phyloP scores from a whole-genome alignment of 2,888 invertebrate species.

The Ellobium chinense region DNA sequence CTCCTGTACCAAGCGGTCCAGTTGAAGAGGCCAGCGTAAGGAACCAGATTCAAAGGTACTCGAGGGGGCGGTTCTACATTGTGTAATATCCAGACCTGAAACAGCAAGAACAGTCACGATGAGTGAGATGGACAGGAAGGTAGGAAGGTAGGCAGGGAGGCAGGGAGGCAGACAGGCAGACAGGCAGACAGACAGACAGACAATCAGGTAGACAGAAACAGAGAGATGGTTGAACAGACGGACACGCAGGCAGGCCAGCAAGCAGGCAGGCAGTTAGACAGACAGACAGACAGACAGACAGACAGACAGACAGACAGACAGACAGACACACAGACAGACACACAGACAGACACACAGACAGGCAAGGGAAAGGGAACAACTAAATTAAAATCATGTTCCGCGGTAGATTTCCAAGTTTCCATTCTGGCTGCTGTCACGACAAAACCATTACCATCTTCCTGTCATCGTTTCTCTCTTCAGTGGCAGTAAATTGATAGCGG shows the following conservation, averaged over 20 bases:
- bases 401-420: no score
- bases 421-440: no score
- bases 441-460: no score
- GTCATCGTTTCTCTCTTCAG: no score
- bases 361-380: no score
- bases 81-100: slow-evolving; percentile 64
- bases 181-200: neutral
- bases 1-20: slow-evolving; percentile 65
- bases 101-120: slow-evolving; percentile 9
- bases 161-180: neutral
- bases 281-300: neutral
- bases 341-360: neutral
- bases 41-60: slow-evolving; percentile 53
- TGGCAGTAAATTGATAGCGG: no score
- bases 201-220: slow-evolving; percentile 1
- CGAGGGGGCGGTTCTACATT: slow-evolving; percentile 64
- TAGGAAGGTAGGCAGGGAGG: slow-evolving; percentile 17
- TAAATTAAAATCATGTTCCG: no score
- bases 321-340: slow-evolving; percentile 8
- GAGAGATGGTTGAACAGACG: neutral
- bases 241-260: neutral
- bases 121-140: neutral
- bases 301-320: neutral
- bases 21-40: slow-evolving; percentile 60
- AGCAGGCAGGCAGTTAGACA: neutral